Evolutionary conservation across 2,888 invertebrate species (phyloP), one percentile per base, ranked within the genome.

Genomic region (Timema cristinae): DNA sequence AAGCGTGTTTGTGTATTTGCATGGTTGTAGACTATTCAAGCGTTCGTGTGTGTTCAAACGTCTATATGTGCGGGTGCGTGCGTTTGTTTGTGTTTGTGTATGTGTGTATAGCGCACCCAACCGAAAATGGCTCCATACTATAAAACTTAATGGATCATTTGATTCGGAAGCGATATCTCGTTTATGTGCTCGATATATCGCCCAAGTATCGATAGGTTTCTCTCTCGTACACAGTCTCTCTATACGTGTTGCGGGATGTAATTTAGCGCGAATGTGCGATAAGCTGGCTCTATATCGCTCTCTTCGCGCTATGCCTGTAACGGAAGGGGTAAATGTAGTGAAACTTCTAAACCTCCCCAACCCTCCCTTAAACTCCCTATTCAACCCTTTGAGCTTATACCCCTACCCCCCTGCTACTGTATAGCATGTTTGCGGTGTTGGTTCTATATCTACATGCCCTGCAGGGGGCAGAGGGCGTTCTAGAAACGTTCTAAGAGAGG

Each of bases 81-180:
- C 2, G 32, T 32, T 1, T 32, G 32, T 2, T 1, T 32, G 32
- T 32, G 32, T 2, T 1, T 32, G 32, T 32, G 32, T 32, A 4
- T 32, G 32, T 32, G 32, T 32, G 32, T 32, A 32, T 32, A 32
- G 32, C 4, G 32, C 32, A 2, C 32, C 32, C 32, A 32, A 4
- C 32, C 32, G 32, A 32, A 32, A 32, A 32, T 32, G 32, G 32
- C 32, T 32, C 32, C 32, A 32, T 32, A 32, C 32, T 32, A 32
- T 32, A 82, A 83, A 83, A 82, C 79, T 79, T 79, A 83, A 80
- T 80, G 80, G 80, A 79, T 79, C 80, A 79, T 82, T 81, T 81
- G 80, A 81, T 79, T 80, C 79, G 79, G 78, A 79, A 78, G 69
- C 73, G 75, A 75, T 75, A 73, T 59, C 72, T 73, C 73, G 73